Evolutionary conservation across 1,140 invertebrate genomes (phyloP), one percentile per base, ranked within the genome.

Genomic region (Mamestra configurata): DNA sequence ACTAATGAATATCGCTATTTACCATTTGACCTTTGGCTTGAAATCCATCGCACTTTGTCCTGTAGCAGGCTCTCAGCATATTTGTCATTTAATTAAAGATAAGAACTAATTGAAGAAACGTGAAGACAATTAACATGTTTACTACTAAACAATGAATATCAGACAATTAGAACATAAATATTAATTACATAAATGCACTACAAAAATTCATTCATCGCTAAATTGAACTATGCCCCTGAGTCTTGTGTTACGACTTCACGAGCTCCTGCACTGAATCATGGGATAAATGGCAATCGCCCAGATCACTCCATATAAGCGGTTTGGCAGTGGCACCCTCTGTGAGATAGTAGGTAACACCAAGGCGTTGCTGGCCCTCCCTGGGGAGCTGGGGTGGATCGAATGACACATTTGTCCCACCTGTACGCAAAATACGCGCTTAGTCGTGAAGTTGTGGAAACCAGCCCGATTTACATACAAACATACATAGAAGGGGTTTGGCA

Each of bases 81-180:
- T 70, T 49, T 70, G 40, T 70, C 66, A 46, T 70, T 27, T 43
- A 49, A 64, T 35, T 11, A 8, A 2, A 11, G 37, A 70, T 70
- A 70, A 70, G 20, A 70, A 70, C 22, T 70, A 70, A 70, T 46
- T 46, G 66, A 49, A 43, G 66, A 46, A 70, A 70, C 64, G 64
- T 68, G 64, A 10, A 43, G 59, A 40, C 61, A 40, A 22, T 43
- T 66, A 66, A 20, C 35, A 40, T 40, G 35, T 40, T 66, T 66
- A 66, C 18, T 18, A 40, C 43, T 27, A 27, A 27, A 31, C 55
- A 40, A 5, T 20, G 59, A 40, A 64, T 66, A 40, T 22, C 10
- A 8, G 11, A 66, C 35, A 20, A 20, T 66, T 40, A 20, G 31
- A 37, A 64, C 31, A 64, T 37, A 18, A 20, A 64, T 64, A 40